phyloP scores from a whole-genome alignment of 1,140 invertebrate species.

The Euborellia annulipes region DNA sequence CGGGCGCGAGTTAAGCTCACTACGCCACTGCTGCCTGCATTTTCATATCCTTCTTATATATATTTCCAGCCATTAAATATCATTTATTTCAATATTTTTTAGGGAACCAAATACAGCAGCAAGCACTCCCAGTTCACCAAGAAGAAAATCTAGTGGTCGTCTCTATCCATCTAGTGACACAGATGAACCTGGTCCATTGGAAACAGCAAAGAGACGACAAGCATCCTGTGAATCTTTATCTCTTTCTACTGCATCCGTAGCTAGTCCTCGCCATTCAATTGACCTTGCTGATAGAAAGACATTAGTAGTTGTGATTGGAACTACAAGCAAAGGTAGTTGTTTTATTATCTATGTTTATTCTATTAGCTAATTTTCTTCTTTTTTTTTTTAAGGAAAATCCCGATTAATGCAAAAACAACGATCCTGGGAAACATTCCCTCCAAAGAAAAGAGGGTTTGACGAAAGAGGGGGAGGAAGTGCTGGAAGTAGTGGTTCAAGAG shows the following conservation, averaged over 20 bases:
- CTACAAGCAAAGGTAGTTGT: conserved; percentile 21
- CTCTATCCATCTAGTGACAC: conserved; percentile 42
- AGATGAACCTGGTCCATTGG: conserved; percentile 27
- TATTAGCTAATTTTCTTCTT: no score
- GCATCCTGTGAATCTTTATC: conserved; percentile 19
- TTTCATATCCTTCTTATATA: no score
- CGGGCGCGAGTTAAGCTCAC: no score
- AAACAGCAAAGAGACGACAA: no score
- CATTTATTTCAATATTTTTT: no score
- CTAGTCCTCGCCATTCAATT: conserved; percentile 9
- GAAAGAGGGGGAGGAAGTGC: not conserved
- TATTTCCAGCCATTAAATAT: no score
- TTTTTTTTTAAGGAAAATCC: conserved; percentile 15
- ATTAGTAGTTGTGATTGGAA: conserved; percentile 30
- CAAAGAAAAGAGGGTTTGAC: conserved; percentile 27
- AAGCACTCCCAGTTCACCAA: conserved; percentile 12
- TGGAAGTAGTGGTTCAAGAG: not conserved
- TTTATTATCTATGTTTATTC: no score
- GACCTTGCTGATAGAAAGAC: conserved; percentile 29
- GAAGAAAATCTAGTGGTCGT: conserved; percentile 11
- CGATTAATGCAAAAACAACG: conserved; percentile 40
- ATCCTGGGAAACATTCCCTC: conserved; percentile 48
- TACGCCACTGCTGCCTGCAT: no score
- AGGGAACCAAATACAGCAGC: conserved; percentile 14
- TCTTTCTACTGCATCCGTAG: conserved; percentile 12